A percentile compares a stretch with the other conserved stretches of the same genome.
These are phyloP conservation scores for Columba guinea DNA, from an alignment of 2,797 vertebrate species.

Conservation along the genomic window DNA sequence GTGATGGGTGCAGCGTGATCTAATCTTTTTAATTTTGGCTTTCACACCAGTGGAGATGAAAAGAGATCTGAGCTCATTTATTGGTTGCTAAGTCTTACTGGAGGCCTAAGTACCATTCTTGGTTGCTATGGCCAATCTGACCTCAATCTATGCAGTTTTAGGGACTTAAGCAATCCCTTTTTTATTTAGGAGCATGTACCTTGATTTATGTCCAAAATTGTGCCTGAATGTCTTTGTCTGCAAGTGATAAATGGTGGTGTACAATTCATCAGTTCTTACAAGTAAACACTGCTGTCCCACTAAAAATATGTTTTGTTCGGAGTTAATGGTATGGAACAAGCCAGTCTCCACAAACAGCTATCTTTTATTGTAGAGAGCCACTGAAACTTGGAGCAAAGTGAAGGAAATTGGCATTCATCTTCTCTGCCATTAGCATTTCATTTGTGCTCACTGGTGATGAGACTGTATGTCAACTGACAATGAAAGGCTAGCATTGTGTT, in stretches of 20 bases:
- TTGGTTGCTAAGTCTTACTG: slow-evolving; percentile 79
- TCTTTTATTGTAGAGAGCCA: slow-evolving; percentile 76
- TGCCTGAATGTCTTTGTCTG: slow-evolving; percentile 78
- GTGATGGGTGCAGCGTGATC: slow-evolving; percentile 79
- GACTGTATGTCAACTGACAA: slow-evolving; percentile 58
- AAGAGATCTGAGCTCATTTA: slow-evolving; percentile 81
- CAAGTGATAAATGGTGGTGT: slow-evolving; percentile 75
- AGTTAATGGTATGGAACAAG: slow-evolving; percentile 84
- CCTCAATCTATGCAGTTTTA: slow-evolving; percentile 80
- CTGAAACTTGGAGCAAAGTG: slow-evolving; percentile 79
- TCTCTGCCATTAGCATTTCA: slow-evolving; percentile 73
- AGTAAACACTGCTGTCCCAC: slow-evolving; percentile 80
- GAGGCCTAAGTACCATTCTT: slow-evolving; percentile 75
- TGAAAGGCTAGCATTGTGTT: slow-evolving; percentile 36
- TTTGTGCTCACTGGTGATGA: slow-evolving; percentile 67
- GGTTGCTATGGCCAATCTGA: slow-evolving; percentile 81
- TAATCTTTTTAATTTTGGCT: slow-evolving; percentile 86
- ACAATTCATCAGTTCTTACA: slow-evolving; percentile 80
- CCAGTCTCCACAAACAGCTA: slow-evolving; percentile 77
- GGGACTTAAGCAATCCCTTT: slow-evolving; percentile 72
- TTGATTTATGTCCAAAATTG: slow-evolving; percentile 82
- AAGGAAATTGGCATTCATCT: slow-evolving; percentile 77
- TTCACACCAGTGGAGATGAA: slow-evolving; percentile 81
- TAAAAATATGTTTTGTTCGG: slow-evolving; percentile 84
- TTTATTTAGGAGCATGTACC: slow-evolving; percentile 76